Percentiles rank a stretch among this genome's conserved stretches.
Conservation (phyloP, 30 jellyfish, hydroid and myxozoan genomes). For the Cassiopea xamachana region DNA sequence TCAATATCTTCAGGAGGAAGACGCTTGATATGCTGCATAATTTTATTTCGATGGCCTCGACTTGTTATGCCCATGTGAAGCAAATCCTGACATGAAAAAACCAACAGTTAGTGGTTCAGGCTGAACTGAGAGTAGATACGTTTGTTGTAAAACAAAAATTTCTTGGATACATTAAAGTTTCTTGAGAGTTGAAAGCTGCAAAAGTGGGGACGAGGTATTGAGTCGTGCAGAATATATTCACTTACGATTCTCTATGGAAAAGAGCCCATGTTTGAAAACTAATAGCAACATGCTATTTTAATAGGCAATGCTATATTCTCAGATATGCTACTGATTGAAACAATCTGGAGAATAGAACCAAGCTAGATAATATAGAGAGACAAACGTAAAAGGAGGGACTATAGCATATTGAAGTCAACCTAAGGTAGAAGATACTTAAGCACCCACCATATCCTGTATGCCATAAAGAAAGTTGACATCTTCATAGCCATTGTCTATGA, state of each 20-base stretch:
- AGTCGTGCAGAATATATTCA: background rate
- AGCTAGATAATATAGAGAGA: background rate
- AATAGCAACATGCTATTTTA: background rate
- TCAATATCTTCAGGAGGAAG: constrained; percentile 95
- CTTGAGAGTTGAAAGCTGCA: background rate
- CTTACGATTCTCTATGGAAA: background rate
- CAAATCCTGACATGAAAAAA: constrained; percentile 63
- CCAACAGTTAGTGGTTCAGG: background rate
- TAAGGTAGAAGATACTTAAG: background rate
- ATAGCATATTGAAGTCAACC: background rate
- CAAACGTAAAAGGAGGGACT: background rate
- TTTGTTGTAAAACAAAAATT: background rate
- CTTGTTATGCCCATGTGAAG: constrained; percentile 78
- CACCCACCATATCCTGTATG: constrained; percentile 85
- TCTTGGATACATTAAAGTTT: background rate
- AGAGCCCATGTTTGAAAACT: background rate
- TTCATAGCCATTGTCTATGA: constrained; percentile 91
- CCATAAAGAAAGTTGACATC: constrained; percentile 93
- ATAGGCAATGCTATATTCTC: background rate
- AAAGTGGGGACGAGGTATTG: background rate
- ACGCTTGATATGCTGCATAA: constrained; percentile 71
- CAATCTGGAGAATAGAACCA: background rate
- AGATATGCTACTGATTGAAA: background rate
- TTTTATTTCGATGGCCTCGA: constrained; percentile 94
- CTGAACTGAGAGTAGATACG: background rate